Percentiles rank a stretch among this genome's conserved stretches.
phyloP scores from a whole-genome alignment of 92 coral and sea anemone genomes.

The Parazoanthus atlanticus region DNA sequence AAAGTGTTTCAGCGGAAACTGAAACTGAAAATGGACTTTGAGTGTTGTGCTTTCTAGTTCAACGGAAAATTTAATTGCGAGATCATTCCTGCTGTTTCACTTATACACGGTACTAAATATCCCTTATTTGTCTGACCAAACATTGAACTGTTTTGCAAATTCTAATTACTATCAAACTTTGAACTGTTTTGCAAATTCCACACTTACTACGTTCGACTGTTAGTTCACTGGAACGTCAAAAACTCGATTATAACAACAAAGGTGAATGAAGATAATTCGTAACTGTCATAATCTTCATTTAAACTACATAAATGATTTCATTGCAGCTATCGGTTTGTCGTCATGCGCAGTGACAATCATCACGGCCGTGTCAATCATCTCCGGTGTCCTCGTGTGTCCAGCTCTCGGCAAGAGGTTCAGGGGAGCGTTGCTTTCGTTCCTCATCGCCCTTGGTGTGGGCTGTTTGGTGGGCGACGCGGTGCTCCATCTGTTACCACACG shows the following conservation, averaged over 20 bases:
- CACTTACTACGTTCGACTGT: too few relatives aligned
- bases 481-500: constrained; percentile 87
- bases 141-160: too few relatives aligned
- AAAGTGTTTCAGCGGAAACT: too few relatives aligned
- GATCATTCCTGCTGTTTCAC: too few relatives aligned
- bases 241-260: not conserved
- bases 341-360: constrained; percentile 63
- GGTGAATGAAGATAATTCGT: not conserved
- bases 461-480: constrained; percentile 85
- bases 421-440: constrained; percentile 61
- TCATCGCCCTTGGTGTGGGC: constrained; percentile 83
- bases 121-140: too few relatives aligned
- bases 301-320: not conserved
- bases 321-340: constrained; percentile 64
- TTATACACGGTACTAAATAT: too few relatives aligned
- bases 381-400: constrained; percentile 72
- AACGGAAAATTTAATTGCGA: too few relatives aligned
- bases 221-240: not conserved
- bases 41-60: too few relatives aligned
- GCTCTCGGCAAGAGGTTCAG: constrained; percentile 49
- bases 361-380: constrained; percentile 54
- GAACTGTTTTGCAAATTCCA: too few relatives aligned
- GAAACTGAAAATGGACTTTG: too few relatives aligned
- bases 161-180: too few relatives aligned
- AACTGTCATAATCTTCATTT: not conserved